These are phyloP conservation scores for Hydroisotoma schaefferi DNA, from an alignment of 2,888 invertebrate genomes.

Conservation along the genomic window DNA sequence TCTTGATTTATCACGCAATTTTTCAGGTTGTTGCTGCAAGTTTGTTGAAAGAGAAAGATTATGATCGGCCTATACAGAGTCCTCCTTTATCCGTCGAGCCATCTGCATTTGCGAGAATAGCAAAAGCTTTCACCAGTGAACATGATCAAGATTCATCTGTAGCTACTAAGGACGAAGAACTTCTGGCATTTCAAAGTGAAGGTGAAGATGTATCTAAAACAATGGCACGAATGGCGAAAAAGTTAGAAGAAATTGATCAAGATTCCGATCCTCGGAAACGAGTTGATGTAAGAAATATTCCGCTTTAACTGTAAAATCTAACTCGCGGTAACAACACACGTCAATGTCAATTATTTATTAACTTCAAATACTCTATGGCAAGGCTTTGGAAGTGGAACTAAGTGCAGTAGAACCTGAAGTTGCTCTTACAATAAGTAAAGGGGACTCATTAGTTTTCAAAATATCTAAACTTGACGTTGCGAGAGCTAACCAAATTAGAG, in stretches of 20 bases:
- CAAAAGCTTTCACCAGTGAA: constrained; percentile 22
- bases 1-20: no score
- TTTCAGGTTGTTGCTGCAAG: no score
- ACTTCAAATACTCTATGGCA: background rate
- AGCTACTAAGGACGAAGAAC: constrained; percentile 51
- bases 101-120: constrained; percentile 30
- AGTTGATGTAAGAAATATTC: constrained; percentile 57
- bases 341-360: background rate
- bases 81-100: constrained; percentile 13
- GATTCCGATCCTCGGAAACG: constrained; percentile 63
- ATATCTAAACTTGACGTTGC: constrained; percentile 40
- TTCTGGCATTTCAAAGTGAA: constrained; percentile 55
- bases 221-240: constrained; percentile 61
- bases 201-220: constrained; percentile 58
- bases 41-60: no score
- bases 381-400: constrained; percentile 64
- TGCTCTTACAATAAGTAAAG: constrained; percentile 71
- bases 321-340: no score
- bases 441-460: constrained; percentile 67
- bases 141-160: constrained; percentile 12
- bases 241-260: constrained; percentile 59
- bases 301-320: background rate
- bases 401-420: constrained; percentile 68
- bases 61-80: background rate
- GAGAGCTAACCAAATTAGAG: constrained; percentile 39